Conservation (phyloP, 2,797 vertebrate species). For the Acanthurus leucopareius region DNA sequence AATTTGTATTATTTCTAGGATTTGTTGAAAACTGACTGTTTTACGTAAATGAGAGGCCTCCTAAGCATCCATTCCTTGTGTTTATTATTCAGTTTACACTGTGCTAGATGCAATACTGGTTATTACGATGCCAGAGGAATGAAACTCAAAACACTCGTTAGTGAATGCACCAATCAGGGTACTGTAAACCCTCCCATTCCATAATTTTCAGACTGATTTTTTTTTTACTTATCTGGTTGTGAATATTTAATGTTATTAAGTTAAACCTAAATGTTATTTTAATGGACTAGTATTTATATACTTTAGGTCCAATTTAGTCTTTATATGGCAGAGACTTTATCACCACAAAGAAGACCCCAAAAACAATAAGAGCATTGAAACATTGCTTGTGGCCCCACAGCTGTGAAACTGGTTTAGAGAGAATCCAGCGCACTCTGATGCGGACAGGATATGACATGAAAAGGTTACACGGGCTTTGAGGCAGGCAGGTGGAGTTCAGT, state of each 20-base stretch:
- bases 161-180: not conserved
- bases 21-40: too few species aligned
- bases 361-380: constrained; percentile 1
- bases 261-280: too few species aligned
- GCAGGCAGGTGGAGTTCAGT: constrained; percentile 62
- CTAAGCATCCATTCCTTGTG: too few species aligned
- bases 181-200: not conserved
- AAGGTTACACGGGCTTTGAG: constrained; percentile 64
- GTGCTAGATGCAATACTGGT: not conserved
- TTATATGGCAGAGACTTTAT: not conserved
- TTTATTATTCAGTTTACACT: too few species aligned
- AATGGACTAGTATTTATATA: not conserved
- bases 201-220: not conserved
- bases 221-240: not conserved
- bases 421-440: constrained; percentile 17
- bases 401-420: constrained; percentile 22
- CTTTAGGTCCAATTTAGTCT: not conserved
- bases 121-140: too few species aligned
- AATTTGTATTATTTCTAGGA: too few species aligned
- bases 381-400: not conserved
- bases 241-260: too few species aligned
- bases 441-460: constrained; percentile 63
- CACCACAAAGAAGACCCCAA: not conserved
- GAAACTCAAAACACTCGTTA: not conserved
- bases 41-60: too few species aligned